These are phyloP conservation scores for Columba guinea DNA, from an alignment of 2,797 vertebrate species.

Conservation along the genomic window DNA sequence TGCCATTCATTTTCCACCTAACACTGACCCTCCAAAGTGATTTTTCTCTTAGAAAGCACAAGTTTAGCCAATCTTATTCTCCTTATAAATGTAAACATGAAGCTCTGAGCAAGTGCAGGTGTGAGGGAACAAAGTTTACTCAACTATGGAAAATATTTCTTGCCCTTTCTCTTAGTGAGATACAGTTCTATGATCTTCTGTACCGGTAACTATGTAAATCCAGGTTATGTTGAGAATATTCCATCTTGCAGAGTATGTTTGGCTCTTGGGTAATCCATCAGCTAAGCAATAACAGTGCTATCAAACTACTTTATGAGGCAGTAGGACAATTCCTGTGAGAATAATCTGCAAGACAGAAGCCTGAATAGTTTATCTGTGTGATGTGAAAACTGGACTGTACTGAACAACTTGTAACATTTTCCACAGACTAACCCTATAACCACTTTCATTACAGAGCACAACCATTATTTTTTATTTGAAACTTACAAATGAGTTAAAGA, in stretches of 20 bases:
- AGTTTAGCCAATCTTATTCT: neutral
- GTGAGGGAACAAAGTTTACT: neutral
- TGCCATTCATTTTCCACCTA: neutral
- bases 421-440: neutral
- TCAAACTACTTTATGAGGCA: constrained; percentile 57
- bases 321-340: constrained; percentile 28
- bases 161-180: neutral
- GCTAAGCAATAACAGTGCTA: constrained; percentile 35
- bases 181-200: neutral
- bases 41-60: neutral
- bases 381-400: neutral
- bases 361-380: constrained; percentile 3
- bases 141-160: neutral
- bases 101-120: neutral
- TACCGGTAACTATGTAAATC: neutral
- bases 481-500: neutral
- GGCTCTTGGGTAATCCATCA: constrained; percentile 30
- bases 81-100: neutral
- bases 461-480: neutral
- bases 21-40: neutral
- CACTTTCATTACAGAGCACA: neutral
- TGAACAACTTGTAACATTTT: neutral
- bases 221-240: constrained; percentile 36
- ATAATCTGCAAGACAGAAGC: constrained; percentile 39
- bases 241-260: constrained; percentile 7